phyloP scores from a whole-genome alignment of 2,113 vertebrate species.

The Rana temporaria region DNA sequence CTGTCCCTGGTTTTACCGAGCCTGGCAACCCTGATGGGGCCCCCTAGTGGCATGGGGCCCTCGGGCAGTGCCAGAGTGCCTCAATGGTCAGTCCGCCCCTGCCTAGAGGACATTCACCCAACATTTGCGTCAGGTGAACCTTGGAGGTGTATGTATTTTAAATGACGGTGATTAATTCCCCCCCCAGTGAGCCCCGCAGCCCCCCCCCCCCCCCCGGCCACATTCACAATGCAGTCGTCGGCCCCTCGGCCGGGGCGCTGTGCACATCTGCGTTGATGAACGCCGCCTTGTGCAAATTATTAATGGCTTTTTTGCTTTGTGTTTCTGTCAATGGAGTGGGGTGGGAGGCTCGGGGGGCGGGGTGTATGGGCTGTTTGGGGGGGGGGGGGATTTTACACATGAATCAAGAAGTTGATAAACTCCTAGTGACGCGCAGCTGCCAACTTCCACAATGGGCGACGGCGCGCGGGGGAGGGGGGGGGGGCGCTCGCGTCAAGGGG shows the following conservation, averaged over 20 bases:
- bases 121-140: too few species aligned
- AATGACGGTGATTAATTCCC: too few species aligned
- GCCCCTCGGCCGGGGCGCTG: neutral
- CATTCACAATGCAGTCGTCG: neutral
- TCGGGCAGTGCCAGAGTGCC: too few species aligned
- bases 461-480: too few species aligned
- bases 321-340: slow-evolving; percentile 80
- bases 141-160: too few species aligned
- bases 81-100: too few species aligned
- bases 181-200: neutral
- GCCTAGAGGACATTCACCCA: too few species aligned
- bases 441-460: neutral
- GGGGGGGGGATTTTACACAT: slow-evolving; percentile 55
- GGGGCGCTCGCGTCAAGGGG: neutral
- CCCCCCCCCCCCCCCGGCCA: neutral
- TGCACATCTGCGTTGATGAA: slow-evolving; percentile 71
- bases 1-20: too few species aligned
- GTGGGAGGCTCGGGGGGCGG: slow-evolving; percentile 69
- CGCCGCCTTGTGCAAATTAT: slow-evolving; percentile 70
- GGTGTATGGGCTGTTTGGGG: slow-evolving; percentile 66
- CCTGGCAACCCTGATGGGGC: too few species aligned
- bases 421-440: neutral
- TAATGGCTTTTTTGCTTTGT: slow-evolving; percentile 67
- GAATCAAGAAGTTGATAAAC: slow-evolving; percentile 63
- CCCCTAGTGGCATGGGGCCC: too few species aligned